Evolutionary conservation across 2,797 vertebrate species (phyloP), one percentile per base, ranked within the genome.

Genomic region (Coreius guichenoti): DNA sequence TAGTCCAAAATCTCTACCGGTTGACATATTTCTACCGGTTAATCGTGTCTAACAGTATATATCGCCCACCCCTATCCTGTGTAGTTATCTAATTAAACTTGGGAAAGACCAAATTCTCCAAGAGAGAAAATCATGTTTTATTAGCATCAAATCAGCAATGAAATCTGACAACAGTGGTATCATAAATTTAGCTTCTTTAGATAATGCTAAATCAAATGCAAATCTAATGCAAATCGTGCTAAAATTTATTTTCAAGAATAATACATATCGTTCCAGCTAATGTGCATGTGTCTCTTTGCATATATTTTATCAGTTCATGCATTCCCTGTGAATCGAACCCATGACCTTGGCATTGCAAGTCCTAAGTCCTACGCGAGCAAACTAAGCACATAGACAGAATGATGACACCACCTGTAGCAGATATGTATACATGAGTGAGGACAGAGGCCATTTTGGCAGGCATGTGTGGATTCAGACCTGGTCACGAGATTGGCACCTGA

Each of bases 331-430:
- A 39, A 39, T 39, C 7, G 36, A 39, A 39, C 6, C n/a, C 16
- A 29, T 49, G 26, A 29, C 26, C 8, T 49, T 49, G 43, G 6
- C 9, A 3, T 74, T 51, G 72, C 29, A 31, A 51, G 26, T 5
- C 63, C 31, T 3, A 16, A 54, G 49, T 54, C n/a, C 19, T 39
- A 58, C 19, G 0, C 21, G 26, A n/a, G 33, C 67, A 45, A 3
- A 43, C 49, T 58, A 9, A 5, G 67, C 33, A 58, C 5, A 72
- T 72, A n/a, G 14, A 19, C 13, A 69, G 31, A 69, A 54, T 70
- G 23, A 81, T 70, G 49, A 29, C 70, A 43, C 49, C 68, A 72
- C 51, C 23, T 70, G 47, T 17, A 79, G 72, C 26, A 29, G 33
- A 8, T 79, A 23, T 81, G 33, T 81, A 31, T 49, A 45, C 65